Evolutionary conservation across 2,797 vertebrate genomes (phyloP), one percentile per base, ranked within the genome.

Genomic region (Crenichthys baileyi): DNA sequence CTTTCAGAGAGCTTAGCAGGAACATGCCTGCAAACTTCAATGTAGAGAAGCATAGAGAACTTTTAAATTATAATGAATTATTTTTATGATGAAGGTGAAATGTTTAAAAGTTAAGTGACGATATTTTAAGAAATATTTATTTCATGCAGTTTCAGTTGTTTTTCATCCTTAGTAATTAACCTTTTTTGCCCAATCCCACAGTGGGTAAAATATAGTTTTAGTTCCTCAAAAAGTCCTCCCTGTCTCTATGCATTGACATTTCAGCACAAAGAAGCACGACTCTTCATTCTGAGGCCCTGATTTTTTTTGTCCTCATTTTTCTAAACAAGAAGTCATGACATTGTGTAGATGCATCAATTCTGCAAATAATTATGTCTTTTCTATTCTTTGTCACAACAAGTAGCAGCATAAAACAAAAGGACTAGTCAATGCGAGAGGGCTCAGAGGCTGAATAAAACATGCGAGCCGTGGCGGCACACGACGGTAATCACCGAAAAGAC

Each of bases 391-490:
- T 74, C 76, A 84, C 85, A 90, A 86, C 84, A 88, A 73, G 77
- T 75, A 76, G 77, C 26, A 51, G 56, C 50, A 48, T 71, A 60
- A 83, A 83, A 91, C 73, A 89, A 85, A 89, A 56, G 70, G 72
- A 79, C 76, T 68, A 86, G 79, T 78, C 72, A 83, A 88, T 70
- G 75, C 68, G 67, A 55, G 67, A 46, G 15, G 50, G 53, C 65
- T 68, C 61, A 63, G 67, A 31, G 1, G n/a, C 76, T 87, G 89
- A 91, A 91, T 87, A 78, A 91, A 90, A 89, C 83, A 86, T 79
- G 22, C 0, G 51, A 79, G 70, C 60, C 79, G 72, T 83, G 84
- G 76, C 85, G 73, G 82, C 77, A 75, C 8, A n/a, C 80, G 82
- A 88, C 90, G 83, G 82, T 77, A 79, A 60, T 79, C 82, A 77